A percentile compares a stretch with the other conserved stretches of the same genome.
Conservation (phyloP, 1,140 invertebrate species). For the Polypedilum vanderplanki region DNA sequence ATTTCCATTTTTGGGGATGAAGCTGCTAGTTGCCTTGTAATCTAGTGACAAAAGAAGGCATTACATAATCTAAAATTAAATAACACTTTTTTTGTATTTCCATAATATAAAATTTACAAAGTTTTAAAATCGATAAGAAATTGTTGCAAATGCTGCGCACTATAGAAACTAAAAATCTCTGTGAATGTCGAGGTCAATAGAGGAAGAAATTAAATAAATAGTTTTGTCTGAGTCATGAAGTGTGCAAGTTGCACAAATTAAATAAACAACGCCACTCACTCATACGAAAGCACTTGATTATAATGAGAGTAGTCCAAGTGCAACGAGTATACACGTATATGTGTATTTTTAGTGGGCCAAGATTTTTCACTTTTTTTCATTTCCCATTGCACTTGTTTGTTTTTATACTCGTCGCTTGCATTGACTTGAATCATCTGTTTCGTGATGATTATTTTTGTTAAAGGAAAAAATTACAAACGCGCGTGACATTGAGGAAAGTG, state of each 20-base stretch:
- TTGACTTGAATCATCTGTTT: too few relatives aligned
- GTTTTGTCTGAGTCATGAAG: neutral
- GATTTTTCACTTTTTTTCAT: neutral
- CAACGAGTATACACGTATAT: neutral
- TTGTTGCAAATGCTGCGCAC: too few relatives aligned
- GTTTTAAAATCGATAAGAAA: too few relatives aligned
- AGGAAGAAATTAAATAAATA: constrained; percentile 3
- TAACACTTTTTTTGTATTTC: too few relatives aligned
- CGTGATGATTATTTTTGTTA: too few relatives aligned
- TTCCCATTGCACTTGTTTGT: neutral
- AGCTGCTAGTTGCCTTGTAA: too few relatives aligned
- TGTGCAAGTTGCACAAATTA: constrained; percentile 1
- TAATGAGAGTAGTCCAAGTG: constrained; percentile 24
- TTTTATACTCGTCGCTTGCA: neutral
- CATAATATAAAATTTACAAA: too few relatives aligned
- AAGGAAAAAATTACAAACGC: too few relatives aligned
- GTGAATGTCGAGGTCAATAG: constrained; percentile 15
- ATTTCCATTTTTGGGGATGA: neutral
- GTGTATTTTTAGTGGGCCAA: constrained; percentile 16
- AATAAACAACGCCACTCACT: neutral
- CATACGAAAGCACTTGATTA: neutral
- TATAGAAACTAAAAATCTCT: neutral
- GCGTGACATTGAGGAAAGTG: too few relatives aligned
- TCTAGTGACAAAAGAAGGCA: too few relatives aligned
- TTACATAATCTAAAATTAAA: too few relatives aligned